Conservation (phyloP, 2,888 invertebrate species). For the Hirtodrosophila trivittata region DNA sequence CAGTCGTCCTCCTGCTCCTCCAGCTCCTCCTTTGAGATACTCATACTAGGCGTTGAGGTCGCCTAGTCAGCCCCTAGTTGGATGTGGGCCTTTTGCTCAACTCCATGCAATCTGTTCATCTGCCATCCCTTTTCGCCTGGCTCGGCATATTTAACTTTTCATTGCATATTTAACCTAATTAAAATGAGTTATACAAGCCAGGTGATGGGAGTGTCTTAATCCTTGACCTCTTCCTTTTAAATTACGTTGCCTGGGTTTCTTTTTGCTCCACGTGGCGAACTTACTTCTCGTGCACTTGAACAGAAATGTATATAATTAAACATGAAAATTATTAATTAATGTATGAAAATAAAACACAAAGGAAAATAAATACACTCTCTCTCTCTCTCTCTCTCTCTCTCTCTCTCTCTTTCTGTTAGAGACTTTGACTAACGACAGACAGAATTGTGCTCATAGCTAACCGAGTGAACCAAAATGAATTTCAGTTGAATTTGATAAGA, state of each 20-base stretch:
- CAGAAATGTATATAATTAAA: background rate
- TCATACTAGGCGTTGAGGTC: conserved; percentile 28
- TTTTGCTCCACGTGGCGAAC: background rate
- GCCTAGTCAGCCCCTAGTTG: conserved; percentile 24
- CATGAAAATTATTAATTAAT: too few relatives aligned
- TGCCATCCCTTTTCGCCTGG: conserved; percentile 5
- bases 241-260: conserved; percentile 2
- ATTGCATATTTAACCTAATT: conserved; percentile 76
- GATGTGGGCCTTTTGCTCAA: too few relatives aligned
- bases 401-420: too few relatives aligned
- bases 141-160: conserved; percentile 59
- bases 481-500: too few relatives aligned
- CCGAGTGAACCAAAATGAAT: too few relatives aligned
- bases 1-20: too few relatives aligned
- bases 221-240: conserved; percentile 48
- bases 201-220: conserved; percentile 45
- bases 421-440: too few relatives aligned
- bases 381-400: too few relatives aligned
- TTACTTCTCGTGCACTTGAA: background rate
- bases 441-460: too few relatives aligned
- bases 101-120: conserved; percentile 36
- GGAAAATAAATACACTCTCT: too few relatives aligned
- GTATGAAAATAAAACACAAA: too few relatives aligned
- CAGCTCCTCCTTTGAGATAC: conserved; percentile 31
- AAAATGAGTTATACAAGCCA: conserved; percentile 69